Conservation (phyloP, 2,113 vertebrate genomes). For the Clarias gariepinus region DNA sequence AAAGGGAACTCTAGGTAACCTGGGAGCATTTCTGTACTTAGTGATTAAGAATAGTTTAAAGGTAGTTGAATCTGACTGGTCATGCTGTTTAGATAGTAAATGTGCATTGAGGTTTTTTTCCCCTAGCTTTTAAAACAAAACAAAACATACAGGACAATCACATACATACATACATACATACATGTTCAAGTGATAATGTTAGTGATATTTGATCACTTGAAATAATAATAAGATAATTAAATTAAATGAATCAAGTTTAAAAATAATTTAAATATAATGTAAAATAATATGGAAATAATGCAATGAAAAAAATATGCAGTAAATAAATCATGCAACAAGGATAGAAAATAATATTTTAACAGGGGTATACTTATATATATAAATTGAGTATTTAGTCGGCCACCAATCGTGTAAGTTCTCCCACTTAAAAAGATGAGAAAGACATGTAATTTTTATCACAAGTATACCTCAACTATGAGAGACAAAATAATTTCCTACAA, state of each 20-base stretch:
- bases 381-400: no score
- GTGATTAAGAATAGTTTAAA: not conserved
- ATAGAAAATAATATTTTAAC: no score
- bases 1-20: not conserved
- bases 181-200: not conserved
- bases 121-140: not conserved
- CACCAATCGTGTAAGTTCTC: no score
- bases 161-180: not conserved
- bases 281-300: not conserved
- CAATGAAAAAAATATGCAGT: no score
- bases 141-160: not conserved
- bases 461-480: no score
- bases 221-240: not conserved
- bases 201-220: not conserved
- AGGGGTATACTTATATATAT: no score
- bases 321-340: no score
- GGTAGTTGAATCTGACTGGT: not conserved
- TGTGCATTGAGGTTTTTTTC: not conserved
- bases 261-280: not conserved
- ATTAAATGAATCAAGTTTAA: not conserved
- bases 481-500: no score
- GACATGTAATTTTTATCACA: no score
- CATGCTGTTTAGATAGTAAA: constrained; percentile 18
- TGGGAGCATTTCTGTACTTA: not conserved
- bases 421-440: no score